These are phyloP conservation scores for Poliocrania exsul DNA, from an alignment of 2,797 vertebrate genomes.

Conservation along the genomic window DNA sequence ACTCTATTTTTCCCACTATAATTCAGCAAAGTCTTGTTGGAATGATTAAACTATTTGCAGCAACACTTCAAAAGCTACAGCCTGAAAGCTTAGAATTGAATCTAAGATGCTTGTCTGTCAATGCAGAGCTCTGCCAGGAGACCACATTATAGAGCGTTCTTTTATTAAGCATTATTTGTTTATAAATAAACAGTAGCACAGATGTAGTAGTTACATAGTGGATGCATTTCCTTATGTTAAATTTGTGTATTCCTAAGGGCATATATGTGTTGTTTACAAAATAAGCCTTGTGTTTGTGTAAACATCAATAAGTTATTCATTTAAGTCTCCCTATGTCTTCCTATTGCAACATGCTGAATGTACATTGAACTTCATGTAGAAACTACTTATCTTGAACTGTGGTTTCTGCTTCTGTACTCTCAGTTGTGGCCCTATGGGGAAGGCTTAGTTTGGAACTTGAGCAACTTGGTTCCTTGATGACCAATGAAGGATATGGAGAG, in stretches of 20 bases:
- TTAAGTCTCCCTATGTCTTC: slow-evolving; percentile 47
- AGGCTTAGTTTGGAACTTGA: not conserved
- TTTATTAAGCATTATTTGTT: slow-evolving; percentile 71
- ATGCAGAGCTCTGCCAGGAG: slow-evolving; percentile 11
- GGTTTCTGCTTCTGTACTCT: not conserved
- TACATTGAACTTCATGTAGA: slow-evolving; percentile 2
- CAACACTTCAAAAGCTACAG: not conserved
- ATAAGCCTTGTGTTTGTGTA: slow-evolving; percentile 63
- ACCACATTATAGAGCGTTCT: slow-evolving; percentile 2
- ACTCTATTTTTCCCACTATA: not conserved
- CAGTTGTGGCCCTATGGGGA: not conserved
- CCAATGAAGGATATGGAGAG: not conserved
- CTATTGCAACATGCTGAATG: not conserved
- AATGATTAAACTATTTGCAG: not conserved
- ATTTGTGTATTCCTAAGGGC: slow-evolving; percentile 67
- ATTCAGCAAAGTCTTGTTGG: not conserved
- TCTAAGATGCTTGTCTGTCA: not conserved
- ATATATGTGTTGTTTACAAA: slow-evolving; percentile 75
- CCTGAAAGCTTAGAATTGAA: slow-evolving; percentile 13
- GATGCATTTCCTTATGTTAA: slow-evolving; percentile 72
- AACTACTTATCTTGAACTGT: not conserved
- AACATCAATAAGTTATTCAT: slow-evolving; percentile 63
- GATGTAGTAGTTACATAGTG: slow-evolving; percentile 66
- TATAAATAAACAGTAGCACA: slow-evolving; percentile 71
- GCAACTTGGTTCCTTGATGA: not conserved